Conservation (phyloP, 53 echinoderm and acorn worm genomes). For the Arbacia lixula region DNA sequence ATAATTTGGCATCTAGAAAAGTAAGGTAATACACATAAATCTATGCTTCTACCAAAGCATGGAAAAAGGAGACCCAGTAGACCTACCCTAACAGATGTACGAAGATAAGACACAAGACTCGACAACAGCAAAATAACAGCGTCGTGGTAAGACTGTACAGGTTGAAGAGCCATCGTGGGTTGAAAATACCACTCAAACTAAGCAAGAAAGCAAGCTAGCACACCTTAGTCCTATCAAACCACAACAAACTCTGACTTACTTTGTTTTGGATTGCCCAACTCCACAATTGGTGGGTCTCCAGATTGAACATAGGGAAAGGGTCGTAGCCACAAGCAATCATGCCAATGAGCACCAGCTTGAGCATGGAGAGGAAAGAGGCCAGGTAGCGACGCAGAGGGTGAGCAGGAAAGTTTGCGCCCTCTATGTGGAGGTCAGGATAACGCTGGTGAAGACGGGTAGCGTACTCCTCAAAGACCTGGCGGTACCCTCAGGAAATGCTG, state of each 20-base stretch:
- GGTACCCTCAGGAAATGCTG: slow-evolving; percentile 99
- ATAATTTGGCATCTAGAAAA: too few species aligned
- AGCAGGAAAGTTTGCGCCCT: slow-evolving; percentile 92
- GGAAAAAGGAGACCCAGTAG: too few species aligned
- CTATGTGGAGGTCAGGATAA: slow-evolving; percentile 88
- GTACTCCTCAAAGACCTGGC: slow-evolving; percentile 96
- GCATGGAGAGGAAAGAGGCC: slow-evolving; percentile 74
- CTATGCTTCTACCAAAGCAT: too few species aligned
- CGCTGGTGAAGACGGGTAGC: slow-evolving; percentile 81
- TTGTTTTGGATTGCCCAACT: slow-evolving; percentile 95
- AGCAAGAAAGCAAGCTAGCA: too few species aligned
- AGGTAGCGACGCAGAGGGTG: slow-evolving; percentile 80
- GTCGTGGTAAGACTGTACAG: too few species aligned
- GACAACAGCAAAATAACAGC: too few species aligned
- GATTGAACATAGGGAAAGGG: slow-evolving; percentile 79
- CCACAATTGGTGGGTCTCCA: slow-evolving; percentile 85
- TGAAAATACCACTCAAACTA: too few species aligned
- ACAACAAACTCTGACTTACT: slow-evolving; percentile 55
- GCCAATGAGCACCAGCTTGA: slow-evolving; percentile 77
- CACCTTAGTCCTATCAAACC: too few species aligned
- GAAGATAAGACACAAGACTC: too few species aligned
- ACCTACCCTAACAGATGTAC: too few species aligned
- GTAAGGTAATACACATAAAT: too few species aligned
- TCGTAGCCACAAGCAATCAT: slow-evolving; percentile 83
- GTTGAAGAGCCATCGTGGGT: too few species aligned